Percentiles rank a stretch among this genome's conserved stretches.
Conservation (phyloP, 2,797 vertebrate species). For the Coreius guichenoti region DNA sequence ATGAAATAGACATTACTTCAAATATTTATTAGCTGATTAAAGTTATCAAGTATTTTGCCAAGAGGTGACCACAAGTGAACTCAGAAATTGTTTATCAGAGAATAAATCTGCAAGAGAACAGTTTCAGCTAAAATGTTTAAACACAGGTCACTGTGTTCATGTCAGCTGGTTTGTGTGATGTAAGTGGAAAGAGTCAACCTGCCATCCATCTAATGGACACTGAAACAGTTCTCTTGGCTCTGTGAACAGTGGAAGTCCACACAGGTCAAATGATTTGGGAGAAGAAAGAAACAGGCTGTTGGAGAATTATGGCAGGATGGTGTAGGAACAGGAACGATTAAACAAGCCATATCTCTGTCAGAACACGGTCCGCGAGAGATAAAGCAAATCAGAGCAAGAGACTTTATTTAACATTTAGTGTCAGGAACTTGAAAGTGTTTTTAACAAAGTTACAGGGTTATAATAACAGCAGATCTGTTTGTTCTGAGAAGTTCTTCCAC, state of each 20-base stretch:
- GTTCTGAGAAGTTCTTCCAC: background rate
- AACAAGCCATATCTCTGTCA: slow-evolving; percentile 73
- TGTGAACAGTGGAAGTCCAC: slow-evolving; percentile 32
- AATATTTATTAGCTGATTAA: slow-evolving; percentile 11
- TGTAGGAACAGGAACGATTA: slow-evolving; percentile 71
- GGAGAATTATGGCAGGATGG: slow-evolving; percentile 75
- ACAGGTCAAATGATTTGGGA: slow-evolving; percentile 59
- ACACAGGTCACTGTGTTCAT: slow-evolving; percentile 22
- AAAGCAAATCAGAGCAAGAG: slow-evolving; percentile 64
- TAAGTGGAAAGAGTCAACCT: slow-evolving; percentile 38
- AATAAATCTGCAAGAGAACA: slow-evolving; percentile 29
- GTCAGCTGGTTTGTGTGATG: slow-evolving; percentile 32
- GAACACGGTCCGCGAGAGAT: slow-evolving; percentile 66
- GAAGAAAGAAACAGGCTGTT: slow-evolving; percentile 62
- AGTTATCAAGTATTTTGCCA: slow-evolving; percentile 5
- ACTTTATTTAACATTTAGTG: slow-evolving; percentile 68
- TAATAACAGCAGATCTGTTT: slow-evolving; percentile 35
- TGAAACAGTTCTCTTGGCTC: background rate
- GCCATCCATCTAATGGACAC: slow-evolving; percentile 11
- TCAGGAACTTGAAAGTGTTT: slow-evolving; percentile 63
- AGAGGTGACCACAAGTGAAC: slow-evolving; percentile 8
- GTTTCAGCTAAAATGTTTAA: slow-evolving; percentile 32
- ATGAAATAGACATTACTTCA: background rate
- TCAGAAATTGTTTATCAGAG: slow-evolving; percentile 32
- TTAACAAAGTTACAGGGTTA: slow-evolving; percentile 43